Evolutionary conservation across 2,113 vertebrate genomes (phyloP), one percentile per base, ranked within the genome.

Genomic region (Orycteropus afer): DNA sequence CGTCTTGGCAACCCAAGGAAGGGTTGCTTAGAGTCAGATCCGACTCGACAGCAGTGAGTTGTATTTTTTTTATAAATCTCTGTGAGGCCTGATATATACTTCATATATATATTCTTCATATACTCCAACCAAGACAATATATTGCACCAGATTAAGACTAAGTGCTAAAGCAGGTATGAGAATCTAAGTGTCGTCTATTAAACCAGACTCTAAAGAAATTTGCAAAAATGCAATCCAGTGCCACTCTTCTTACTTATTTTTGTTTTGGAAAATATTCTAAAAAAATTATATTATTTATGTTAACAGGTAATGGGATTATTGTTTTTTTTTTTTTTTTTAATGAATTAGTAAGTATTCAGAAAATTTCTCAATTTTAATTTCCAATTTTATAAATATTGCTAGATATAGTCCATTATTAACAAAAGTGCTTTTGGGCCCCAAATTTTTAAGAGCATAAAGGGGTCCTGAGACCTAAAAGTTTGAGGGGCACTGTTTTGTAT

Each of bases 191-290:
- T 51, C 67, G 76, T n/a, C 86, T 82, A n/a, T 49, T 34, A 77
- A 65, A 10, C 45, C 32, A 45, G 25, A 85, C 8, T 23, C 42
- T 4, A n/a, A 42, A 81, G 73, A 49, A 10, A 22, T 25, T 23
- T 89, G 29, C 2, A 32, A 69, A 91, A 37, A 45, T 87, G 57
- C 77, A 55, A 79, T 63, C 57, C 37, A 25, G 51, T 34, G 6
- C 25, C 6, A 7, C 4, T 49, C 55, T 83, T 73, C 78, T 86
- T 89, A 86, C 10, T 88, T 29, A 67, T 69, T 23, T 12, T 32
- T n/a, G 59, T 65, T 92, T 84, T 77, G 49, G 59, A 90, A 88
- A 95, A 92, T 59, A 78, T 74, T 63, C 92, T 93, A 49, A 74
- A 86, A 57, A 86, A 79, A 65, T 77, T 27, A 77, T 86, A 63